Conservation (phyloP, 2,113 vertebrate genomes). For the Capreolus pygargus region DNA sequence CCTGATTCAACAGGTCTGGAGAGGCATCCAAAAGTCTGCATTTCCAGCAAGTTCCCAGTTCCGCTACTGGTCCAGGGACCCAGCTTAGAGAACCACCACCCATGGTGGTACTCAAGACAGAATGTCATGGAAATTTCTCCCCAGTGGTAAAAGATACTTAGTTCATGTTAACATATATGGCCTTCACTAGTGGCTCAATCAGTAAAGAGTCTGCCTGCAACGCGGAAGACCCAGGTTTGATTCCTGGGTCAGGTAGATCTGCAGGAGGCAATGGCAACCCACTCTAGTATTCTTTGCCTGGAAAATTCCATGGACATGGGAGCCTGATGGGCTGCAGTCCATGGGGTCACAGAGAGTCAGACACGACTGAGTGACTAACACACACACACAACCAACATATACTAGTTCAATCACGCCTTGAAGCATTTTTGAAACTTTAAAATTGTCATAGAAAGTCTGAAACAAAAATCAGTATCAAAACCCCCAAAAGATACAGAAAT, state of each 20-base stretch:
- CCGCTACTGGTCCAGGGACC: neutral
- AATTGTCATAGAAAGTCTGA: neutral
- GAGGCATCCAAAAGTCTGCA: neutral
- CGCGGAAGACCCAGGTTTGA: fast-evolving
- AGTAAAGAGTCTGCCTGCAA: neutral
- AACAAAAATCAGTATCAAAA: neutral
- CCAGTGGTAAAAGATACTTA: neutral
- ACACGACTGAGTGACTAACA: neutral
- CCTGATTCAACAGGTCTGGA: neutral
- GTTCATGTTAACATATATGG: neutral
- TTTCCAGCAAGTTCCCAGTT: neutral
- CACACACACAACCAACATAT: neutral
- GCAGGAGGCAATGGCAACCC: neutral
- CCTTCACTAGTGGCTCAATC: neutral
- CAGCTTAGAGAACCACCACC: neutral
- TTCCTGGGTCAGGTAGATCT: neutral
- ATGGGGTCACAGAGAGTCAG: neutral
- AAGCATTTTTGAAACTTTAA: neutral
- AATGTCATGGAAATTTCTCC: neutral
- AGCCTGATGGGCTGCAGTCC: neutral
- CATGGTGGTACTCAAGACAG: neutral
- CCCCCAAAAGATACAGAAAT: neutral
- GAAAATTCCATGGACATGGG: neutral
- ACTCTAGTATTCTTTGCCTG: neutral
- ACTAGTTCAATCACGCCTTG: neutral